Evolutionary conservation across 1,140 invertebrate species (phyloP).

Genomic region (Drosophila santomea): DNA sequence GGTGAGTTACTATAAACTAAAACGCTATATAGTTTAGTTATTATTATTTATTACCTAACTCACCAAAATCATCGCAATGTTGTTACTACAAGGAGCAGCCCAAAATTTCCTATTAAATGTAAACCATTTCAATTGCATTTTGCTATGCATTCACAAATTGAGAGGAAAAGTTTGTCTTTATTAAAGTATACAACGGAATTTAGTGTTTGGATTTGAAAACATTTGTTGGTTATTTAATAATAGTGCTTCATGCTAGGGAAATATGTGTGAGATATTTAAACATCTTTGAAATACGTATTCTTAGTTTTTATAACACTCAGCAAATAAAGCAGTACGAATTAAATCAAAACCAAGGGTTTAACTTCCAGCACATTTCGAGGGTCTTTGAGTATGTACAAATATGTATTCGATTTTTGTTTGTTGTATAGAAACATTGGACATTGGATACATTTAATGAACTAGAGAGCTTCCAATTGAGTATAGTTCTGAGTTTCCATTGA

Average conservation of each 20-base stretch:
- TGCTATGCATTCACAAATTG: constrained; percentile 58
- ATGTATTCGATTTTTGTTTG: constrained; percentile 37
- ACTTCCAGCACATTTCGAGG: constrained; percentile 62
- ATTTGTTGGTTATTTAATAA: constrained; percentile 37
- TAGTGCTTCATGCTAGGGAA: constrained; percentile 73
- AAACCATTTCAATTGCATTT: constrained; percentile 54
- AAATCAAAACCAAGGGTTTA: constrained; percentile 29
- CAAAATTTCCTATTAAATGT: neutral
- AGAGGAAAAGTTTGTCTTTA: constrained; percentile 61
- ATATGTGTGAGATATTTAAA: constrained; percentile 30
- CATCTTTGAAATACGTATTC: constrained; percentile 17
- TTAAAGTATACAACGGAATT: constrained; percentile 34
- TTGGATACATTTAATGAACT: constrained; percentile 63
- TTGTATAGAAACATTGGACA: constrained; percentile 46
- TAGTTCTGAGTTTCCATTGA: constrained; percentile 39
- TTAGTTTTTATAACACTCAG: constrained; percentile 21
- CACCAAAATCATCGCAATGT: neutral
- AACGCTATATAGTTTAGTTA: too few species aligned
- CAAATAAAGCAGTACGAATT: neutral
- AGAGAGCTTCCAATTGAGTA: constrained; percentile 76
- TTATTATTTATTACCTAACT: too few species aligned
- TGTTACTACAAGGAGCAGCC: neutral
- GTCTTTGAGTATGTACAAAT: constrained; percentile 61
- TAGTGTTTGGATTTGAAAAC: constrained; percentile 19
- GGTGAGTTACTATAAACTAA: too few species aligned